These are phyloP conservation scores for Eclectus roratus DNA, from an alignment of 2,113 vertebrate genomes.

Conservation along the genomic window DNA sequence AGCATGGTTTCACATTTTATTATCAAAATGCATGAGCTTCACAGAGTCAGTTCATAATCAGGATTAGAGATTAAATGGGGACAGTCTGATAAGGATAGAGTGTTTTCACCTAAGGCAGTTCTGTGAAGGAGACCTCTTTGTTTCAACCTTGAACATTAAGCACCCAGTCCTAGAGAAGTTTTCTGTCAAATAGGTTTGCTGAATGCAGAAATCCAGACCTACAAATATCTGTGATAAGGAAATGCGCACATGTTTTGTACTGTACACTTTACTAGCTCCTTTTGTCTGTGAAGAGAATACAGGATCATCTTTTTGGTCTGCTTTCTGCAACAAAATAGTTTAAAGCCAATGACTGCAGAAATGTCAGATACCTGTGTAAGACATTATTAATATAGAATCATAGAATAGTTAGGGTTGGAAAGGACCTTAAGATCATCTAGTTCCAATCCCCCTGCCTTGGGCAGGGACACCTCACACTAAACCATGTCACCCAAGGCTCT, in stretches of 20 bases:
- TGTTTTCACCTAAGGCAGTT: background rate
- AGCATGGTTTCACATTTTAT: background rate
- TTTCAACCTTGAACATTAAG: background rate
- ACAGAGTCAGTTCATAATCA: constrained; percentile 3
- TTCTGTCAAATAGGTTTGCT: background rate
- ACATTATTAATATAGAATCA: background rate
- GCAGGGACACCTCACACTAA: too few species aligned
- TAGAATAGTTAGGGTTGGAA: too few species aligned
- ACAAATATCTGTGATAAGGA: background rate
- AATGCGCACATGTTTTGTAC: background rate
- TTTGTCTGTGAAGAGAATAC: background rate
- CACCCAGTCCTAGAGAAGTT: background rate
- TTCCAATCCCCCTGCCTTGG: too few species aligned
- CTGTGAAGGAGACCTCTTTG: background rate
- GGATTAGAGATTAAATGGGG: background rate
- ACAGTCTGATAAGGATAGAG: rapidly evolving
- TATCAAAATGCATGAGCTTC: background rate
- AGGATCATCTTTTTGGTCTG: background rate
- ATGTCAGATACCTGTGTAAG: background rate
- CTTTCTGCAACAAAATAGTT: background rate
- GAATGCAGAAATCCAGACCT: background rate
- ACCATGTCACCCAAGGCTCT: too few species aligned
- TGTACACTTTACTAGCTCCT: background rate
- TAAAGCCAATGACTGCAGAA: background rate
- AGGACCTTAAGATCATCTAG: too few species aligned